phyloP scores from a whole-genome alignment of 2,888 invertebrate genomes.

The Flabesymbios commensalis region DNA sequence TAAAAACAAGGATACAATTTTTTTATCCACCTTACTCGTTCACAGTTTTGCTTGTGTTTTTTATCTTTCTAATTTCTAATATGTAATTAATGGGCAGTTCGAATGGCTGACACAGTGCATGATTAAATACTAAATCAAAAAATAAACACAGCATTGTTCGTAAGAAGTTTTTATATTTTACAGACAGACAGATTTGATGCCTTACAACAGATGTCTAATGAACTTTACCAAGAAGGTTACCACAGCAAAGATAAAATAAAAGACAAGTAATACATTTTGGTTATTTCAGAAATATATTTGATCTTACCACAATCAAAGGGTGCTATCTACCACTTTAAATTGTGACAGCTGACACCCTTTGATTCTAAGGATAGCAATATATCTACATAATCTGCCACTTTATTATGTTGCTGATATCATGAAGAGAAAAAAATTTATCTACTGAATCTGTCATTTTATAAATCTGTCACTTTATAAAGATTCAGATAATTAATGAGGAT shows the following conservation, averaged over 20 bases:
- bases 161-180: conserved; percentile 28
- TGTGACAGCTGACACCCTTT: too few relatives aligned
- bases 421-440: too few relatives aligned
- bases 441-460: too few relatives aligned
- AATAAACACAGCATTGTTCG: not conserved
- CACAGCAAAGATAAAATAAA: conserved; percentile 81
- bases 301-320: too few relatives aligned
- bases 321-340: too few relatives aligned
- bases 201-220: conserved; percentile 89
- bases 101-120: not conserved
- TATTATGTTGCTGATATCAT: too few relatives aligned
- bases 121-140: not conserved
- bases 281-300: too few relatives aligned
- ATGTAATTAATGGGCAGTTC: not conserved
- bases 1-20: too few relatives aligned
- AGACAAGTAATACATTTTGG: conserved; percentile 25
- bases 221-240: conserved; percentile 88
- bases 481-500: not conserved
- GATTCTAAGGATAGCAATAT: too few relatives aligned
- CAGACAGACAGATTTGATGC: conserved; percentile 91
- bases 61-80: not conserved
- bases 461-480: too few relatives aligned
- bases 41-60: not conserved
- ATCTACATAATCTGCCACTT: too few relatives aligned
- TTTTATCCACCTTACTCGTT: too few relatives aligned